A percentile compares a stretch with the other conserved stretches of the same genome.
Conservation (phyloP, 1,140 invertebrate genomes). For the Aphis craccivora region DNA sequence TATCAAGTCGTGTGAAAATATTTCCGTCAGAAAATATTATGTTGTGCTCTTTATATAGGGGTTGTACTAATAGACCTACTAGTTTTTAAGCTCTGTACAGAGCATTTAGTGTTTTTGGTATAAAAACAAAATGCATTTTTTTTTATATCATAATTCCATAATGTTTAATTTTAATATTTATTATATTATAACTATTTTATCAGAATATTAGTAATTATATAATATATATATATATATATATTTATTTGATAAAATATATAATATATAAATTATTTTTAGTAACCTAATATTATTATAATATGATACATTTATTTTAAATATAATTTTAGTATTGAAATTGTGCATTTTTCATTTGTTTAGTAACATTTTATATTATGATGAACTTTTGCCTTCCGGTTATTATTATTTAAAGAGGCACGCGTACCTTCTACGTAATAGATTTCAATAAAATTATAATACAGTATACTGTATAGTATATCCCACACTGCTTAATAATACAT, state of each 20-base stretch:
- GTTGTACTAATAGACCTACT: conserved; percentile 43
- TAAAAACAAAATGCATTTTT: conserved; percentile 12
- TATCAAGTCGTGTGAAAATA: not conserved
- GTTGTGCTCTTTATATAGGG: conserved; percentile 48
- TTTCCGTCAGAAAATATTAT: not conserved
- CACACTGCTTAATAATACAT: not conserved
- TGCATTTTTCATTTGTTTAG: not conserved
- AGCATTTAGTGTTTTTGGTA: not conserved
- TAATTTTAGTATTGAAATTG: conserved; percentile 20
- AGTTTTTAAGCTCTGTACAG: conserved; percentile 33
- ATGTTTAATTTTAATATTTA: conserved; percentile 36
- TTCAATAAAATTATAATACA: not conserved
- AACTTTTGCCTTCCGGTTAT: not conserved
- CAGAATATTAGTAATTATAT: too few relatives aligned
- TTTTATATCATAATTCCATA: conserved; percentile 21
- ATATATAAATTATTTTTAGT: conserved; percentile 3
- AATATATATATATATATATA: not conserved
- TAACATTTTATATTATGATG: not conserved
- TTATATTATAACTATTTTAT: conserved; percentile 35
- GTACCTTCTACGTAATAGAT: not conserved
- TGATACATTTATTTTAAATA: conserved; percentile 28
- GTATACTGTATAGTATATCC: too few relatives aligned
- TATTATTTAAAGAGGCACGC: too few relatives aligned
- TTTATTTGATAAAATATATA: conserved; percentile 4
- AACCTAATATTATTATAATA: conserved; percentile 19